Percentiles rank a stretch among this genome's conserved stretches.
These are phyloP conservation scores for Rhynchomys soricoides DNA, from an alignment of 2,113 vertebrate species.

Conservation along the genomic window DNA sequence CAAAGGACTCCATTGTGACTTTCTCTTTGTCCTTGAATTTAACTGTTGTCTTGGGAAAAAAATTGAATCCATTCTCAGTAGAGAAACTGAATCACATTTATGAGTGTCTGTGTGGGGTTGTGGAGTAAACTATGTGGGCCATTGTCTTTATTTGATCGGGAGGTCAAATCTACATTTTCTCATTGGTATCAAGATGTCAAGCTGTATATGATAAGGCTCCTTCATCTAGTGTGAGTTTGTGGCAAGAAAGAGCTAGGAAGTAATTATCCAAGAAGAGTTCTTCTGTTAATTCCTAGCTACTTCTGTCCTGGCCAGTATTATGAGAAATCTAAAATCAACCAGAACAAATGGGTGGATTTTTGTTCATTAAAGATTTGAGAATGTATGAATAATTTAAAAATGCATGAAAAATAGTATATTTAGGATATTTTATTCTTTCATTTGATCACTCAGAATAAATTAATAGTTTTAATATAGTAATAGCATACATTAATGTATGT, in stretches of 20 bases:
- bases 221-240: background rate
- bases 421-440: background rate
- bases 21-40: background rate
- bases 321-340: background rate
- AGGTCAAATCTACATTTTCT: background rate
- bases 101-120: background rate
- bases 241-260: background rate
- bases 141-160: background rate
- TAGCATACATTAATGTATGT: background rate
- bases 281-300: background rate
- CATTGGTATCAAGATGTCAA: background rate
- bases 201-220: background rate
- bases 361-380: background rate
- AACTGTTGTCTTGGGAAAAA: background rate
- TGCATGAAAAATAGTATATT: background rate
- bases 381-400: background rate
- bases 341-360: background rate
- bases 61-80: background rate
- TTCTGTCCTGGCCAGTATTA: background rate
- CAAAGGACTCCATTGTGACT: background rate
- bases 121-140: background rate
- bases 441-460: background rate
- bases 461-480: background rate
- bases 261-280: slow-evolving; percentile 24
- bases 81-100: background rate